Evolutionary conservation across 2,797 vertebrate species (phyloP).

Genomic region (Lemur catta): DNA sequence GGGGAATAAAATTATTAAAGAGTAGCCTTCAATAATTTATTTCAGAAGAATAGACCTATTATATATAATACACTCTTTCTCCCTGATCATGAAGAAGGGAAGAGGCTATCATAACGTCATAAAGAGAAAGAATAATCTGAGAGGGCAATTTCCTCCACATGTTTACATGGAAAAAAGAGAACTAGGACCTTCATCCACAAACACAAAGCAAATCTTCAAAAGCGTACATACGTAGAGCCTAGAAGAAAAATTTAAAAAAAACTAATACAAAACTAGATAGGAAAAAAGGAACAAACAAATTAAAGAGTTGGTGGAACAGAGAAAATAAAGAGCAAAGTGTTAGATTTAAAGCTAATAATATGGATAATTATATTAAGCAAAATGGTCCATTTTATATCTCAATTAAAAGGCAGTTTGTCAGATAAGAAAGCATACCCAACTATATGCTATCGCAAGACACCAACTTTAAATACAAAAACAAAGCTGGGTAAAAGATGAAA

Average conservation of each 20-base stretch:
- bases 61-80: not conserved
- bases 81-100: not conserved
- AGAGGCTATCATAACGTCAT: not conserved
- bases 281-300: not conserved
- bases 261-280: not conserved
- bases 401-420: not conserved
- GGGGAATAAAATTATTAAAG: not conserved
- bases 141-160: not conserved
- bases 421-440: not conserved
- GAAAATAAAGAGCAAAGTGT: not conserved
- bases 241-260: not conserved
- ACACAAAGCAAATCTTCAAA: not conserved
- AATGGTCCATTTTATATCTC: not conserved
- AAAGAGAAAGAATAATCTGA: not conserved
- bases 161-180: not conserved
- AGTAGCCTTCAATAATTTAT: not conserved
- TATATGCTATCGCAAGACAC: not conserved
- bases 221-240: not conserved
- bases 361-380: not conserved
- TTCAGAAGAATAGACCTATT: not conserved
- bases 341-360: not conserved
- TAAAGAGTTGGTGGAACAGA: not conserved
- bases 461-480: constrained; percentile 22
- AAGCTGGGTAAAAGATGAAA: not conserved
- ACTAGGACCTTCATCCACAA: not conserved